Conservation (phyloP, 2,113 vertebrate species). For the Neodontobutis hainanensis region DNA sequence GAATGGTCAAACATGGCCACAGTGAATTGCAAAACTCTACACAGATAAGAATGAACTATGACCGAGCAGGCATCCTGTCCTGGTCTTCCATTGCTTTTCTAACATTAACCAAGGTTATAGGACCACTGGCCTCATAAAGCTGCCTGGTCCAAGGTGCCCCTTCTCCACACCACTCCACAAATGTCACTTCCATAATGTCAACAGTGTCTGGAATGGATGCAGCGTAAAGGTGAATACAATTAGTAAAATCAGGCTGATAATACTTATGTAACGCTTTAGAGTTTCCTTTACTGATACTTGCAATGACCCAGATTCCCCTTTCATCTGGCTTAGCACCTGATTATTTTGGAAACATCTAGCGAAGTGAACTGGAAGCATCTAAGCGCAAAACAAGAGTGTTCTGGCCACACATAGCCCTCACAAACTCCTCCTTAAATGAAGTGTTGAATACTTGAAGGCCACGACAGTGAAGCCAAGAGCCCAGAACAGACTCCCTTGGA, state of each 20-base stretch:
- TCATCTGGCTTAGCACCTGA: conserved; percentile 10
- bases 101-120: conserved; percentile 59
- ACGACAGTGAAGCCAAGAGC: conserved; percentile 39
- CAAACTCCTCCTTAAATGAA: conserved; percentile 39
- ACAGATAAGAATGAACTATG: conserved; percentile 61
- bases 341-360: conserved; percentile 24
- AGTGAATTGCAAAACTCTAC: conserved; percentile 43
- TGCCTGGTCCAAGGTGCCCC: conserved; percentile 65
- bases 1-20: background rate
- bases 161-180: conserved; percentile 43
- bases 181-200: conserved; percentile 60
- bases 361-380: conserved; percentile 11
- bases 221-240: background rate
- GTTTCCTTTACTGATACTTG: conserved; percentile 13
- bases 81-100: conserved; percentile 56
- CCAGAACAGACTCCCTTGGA: conserved; percentile 51
- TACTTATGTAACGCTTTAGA: conserved; percentile 34
- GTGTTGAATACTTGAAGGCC: conserved; percentile 50
- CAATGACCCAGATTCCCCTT: conserved; percentile 3
- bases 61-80: conserved; percentile 66
- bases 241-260: conserved; percentile 32
- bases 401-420: conserved; percentile 10
- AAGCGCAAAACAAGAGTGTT: conserved; percentile 12
- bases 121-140: conserved; percentile 66
- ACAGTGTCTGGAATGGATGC: conserved; percentile 21